These are phyloP conservation scores for Parotocinclus haroldoi DNA, from an alignment of 2,797 vertebrate species.

Conservation along the genomic window DNA sequence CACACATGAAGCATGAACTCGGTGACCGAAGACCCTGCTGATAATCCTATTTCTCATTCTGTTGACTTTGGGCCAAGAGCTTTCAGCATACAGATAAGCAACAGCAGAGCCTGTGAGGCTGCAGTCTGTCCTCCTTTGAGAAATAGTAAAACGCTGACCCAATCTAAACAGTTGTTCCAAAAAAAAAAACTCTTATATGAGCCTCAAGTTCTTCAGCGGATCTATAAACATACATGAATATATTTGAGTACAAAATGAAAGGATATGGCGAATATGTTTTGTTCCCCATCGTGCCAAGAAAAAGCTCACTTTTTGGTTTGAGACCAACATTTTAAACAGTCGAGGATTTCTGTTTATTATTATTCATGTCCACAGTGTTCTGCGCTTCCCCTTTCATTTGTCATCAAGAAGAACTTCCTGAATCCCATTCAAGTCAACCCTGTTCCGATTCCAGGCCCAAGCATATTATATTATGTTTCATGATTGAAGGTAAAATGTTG, in stretches of 20 bases:
- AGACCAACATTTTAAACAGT: conserved; percentile 3
- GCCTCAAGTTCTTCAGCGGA: conserved; percentile 17
- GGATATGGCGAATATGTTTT: conserved; percentile 39
- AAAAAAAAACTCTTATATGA: conserved; percentile 30
- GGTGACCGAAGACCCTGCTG: conserved; percentile 34
- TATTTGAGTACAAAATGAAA: conserved; percentile 30
- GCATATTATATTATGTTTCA: no score
- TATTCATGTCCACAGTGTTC: conserved; percentile 10
- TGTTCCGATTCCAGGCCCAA: no score
- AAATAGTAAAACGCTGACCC: conserved; percentile 23
- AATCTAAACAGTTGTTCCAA: not conserved
- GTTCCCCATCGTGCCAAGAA: conserved; percentile 31
- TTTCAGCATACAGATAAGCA: conserved; percentile 53
- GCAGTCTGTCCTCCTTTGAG: conserved; percentile 34
- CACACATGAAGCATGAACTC: conserved; percentile 23
- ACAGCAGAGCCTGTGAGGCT: conserved; percentile 62
- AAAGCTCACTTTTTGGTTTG: conserved; percentile 18
- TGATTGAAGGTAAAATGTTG: no score
- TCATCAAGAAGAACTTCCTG: not conserved
- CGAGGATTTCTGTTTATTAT: conserved; percentile 11
- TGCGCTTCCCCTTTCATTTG: conserved; percentile 8
- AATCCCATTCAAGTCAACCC: no score
- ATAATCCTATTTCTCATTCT: conserved; percentile 45
- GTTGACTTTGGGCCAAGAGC: conserved; percentile 35
- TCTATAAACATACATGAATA: conserved; percentile 36